Evolutionary conservation across 2,888 invertebrate genomes (phyloP), one percentile per base, ranked within the genome.

Genomic region (Molanna angustata): DNA sequence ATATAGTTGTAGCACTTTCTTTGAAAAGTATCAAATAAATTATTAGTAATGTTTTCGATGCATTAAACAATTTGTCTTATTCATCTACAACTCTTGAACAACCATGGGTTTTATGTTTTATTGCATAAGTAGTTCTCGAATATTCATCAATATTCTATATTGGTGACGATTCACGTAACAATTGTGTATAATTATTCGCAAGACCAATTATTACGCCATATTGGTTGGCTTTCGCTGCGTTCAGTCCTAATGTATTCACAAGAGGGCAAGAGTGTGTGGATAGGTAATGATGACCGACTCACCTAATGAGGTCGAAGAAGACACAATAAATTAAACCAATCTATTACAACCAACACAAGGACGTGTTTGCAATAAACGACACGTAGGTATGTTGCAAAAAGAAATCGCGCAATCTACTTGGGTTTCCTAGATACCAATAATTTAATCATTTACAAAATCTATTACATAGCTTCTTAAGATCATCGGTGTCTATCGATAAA

Each of bases 201-300:
- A 39, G 39, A 42, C 37, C 45, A n/a, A 9, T 41, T 16, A 27
- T 51, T 39, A 22, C 45, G 37, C 39, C 37, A 51, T 20, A 16
- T 33, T n/a, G n/a, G n/a, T 22, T 40, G 21, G 49, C 54, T 54
- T 54, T 54, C 54, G 45, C 54, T 41, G n/a, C n/a, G n/a, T n/a
- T n/a, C n/a, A n/a, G 19, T 54, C 54, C 41, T 51, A 51, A 51
- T 51, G 39, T 39, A 51, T 51, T 51, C 51, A 44, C 43, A 22
- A 37, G 35, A 33, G 33, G 39, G 39, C n/a, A 16, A 21, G 4
- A 19, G 32, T 31, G 20, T 11, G 7, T n/a, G n/a, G n/a, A n/a
- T n/a, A n/a, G n/a, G n/a, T n/a, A n/a, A n/a, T n/a, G n/a, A n/a
- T n/a, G n/a, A n/a, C n/a, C n/a, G n/a, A n/a, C n/a, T n/a, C 32